Base-by-base conservation (phyloP, 2,797 vertebrate genomes). In the Sebastes baramenuke region DNA sequence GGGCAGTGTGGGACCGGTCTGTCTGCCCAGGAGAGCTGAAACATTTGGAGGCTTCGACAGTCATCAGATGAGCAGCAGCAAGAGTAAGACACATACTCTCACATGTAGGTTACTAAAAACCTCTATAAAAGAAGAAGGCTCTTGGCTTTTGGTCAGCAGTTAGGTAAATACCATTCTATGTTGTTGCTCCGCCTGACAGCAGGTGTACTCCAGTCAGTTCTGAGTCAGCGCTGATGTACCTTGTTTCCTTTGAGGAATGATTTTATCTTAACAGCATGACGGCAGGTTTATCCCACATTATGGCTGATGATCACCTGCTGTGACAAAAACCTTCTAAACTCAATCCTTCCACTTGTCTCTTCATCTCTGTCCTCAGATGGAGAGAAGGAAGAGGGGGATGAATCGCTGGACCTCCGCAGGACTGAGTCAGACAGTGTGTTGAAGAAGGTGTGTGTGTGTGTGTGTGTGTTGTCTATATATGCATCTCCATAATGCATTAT, bases 41-140 rank as follows among this genome's bases (percentile, higher is more conserved):
- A 99, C 98, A 0, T 99, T 99, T 25, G 97, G 97, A 73, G 98
- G 98, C 18, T 98, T 99, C 72, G 97, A 99, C 93, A 97, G 97
- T 79, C 97, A 99, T 75, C 98, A 97, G 92, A 97, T 98, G 96
- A 98, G 93, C 0, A 95, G 93, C 59, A 96, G 95, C 66, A 99
- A 98, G 91, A 94, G 97, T 97, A 87, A 93, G 94, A 80, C 6
- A n/a, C 27, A 3, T 13, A 25, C 69, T 65, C 71, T 67, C n/a
- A 42, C 52, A 8, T 9, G 8, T 24, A 61, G 46, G 16, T 49
- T 18, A 49, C 18, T 49, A 49, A 49, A 49, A 18, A 20, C 46
- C 16, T 49, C 46, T 49, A 49, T 18, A 59, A 59, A 30, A 14
- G 18, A 29, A 29, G 16, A 11, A 56, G 24, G n/a, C 38, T 11